Base-by-base conservation (phyloP, 1,140 invertebrate genomes). In the Ceratina calcarata region DNA sequence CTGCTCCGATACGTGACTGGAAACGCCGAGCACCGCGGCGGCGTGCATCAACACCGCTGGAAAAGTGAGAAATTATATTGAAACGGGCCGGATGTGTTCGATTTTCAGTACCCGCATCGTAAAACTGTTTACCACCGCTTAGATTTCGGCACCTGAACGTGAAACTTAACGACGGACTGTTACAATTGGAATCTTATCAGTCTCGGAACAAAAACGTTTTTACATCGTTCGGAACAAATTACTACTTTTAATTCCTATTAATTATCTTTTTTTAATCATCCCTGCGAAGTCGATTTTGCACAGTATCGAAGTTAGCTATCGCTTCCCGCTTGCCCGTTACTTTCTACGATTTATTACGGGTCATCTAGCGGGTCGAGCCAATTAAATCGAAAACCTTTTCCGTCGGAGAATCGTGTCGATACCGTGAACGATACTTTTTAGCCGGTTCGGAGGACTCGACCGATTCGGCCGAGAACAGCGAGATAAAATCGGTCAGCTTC, bases 261-360 rank as follows among this genome's bases (percentile, higher is more conserved):
- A 60, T 60, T 12, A 22, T 4, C 20, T n/a, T 20, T 60, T 60
- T 60, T 32, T 2, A 32, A 32, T 32, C n/a, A 20, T 60, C 58
- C 20, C 22, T 13, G 4, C 6, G 18, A 18, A 53, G 20, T 22
- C 37, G 20, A 22, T n/a, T 22, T 49, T 6, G 64, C 18, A 8
- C 20, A 10, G 32, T 65, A n/a, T 13, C n/a, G 32, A 69, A 18
- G 51, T 27, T n/a, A 15, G 66, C 49, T n/a, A 53, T 22, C 66
- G 66, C 24, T 51, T 20, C 13, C n/a, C 49, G 49, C 51, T 60
- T 12, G 69, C 8, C 32, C 60, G 55, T 58, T 60, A 45, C 55
- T 45, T 24, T 45, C 55, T 22, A 22, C 69, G 55, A 71, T 71
- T 71, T 71, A 71, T 71, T 60, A 71, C 55, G 22, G 69, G 32